phyloP scores from a whole-genome alignment of 35 echinoderm and acorn worm genomes.

The Apostichopus japonicus region DNA sequence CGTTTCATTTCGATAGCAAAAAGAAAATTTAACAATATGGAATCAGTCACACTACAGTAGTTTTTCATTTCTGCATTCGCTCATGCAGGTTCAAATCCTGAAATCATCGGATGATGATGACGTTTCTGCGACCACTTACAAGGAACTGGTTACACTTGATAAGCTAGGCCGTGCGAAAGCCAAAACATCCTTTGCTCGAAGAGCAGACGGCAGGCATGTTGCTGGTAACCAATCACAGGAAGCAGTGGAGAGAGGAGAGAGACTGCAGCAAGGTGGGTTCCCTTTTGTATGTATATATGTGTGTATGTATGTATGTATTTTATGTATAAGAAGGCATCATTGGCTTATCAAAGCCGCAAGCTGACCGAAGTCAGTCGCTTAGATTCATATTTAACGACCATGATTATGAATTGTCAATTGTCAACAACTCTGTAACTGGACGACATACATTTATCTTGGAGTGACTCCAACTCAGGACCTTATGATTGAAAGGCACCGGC shows the following conservation, averaged over 20 bases:
- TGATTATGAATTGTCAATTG: no score
- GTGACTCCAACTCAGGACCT: no score
- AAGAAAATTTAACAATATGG: no score
- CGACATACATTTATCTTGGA: no score
- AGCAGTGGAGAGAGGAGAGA: background rate
- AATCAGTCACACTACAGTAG: no score
- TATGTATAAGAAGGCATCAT: background rate
- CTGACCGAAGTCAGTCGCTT: no score
- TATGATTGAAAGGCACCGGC: no score
- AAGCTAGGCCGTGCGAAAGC: background rate
- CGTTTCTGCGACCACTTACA: background rate
- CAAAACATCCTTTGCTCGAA: background rate
- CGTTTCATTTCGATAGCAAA: background rate
- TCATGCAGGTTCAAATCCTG: background rate
- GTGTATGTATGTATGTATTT: background rate
- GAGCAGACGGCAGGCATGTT: background rate
- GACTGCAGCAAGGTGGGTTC: background rate
- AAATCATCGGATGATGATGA: background rate
- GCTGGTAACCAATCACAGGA: background rate
- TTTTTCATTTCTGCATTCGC: no score
- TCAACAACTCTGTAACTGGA: no score
- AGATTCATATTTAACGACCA: no score
- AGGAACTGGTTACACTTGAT: background rate
- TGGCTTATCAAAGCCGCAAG: no score
- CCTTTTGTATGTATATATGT: no score